Conservation (phyloP, 2,113 vertebrate genomes). For the Actenoides hombroni region DNA sequence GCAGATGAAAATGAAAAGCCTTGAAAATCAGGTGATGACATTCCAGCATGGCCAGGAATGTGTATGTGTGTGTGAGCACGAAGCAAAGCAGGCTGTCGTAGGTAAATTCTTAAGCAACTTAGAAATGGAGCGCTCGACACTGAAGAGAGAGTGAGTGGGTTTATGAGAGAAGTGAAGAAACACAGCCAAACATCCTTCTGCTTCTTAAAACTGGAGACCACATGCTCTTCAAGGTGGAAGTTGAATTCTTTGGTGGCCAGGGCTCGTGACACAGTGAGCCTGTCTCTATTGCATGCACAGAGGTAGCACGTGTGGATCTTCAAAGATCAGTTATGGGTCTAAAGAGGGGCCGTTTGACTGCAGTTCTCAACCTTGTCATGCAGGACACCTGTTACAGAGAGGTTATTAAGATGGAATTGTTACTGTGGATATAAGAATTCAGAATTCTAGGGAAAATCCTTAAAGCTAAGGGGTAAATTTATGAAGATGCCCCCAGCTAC, state of each 20-base stretch:
- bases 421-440: background rate
- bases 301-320: accelerated
- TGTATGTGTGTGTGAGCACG: background rate
- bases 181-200: background rate
- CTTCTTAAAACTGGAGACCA: background rate
- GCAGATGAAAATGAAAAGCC: conserved; percentile 12
- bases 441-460: background rate
- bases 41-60: background rate
- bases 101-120: background rate
- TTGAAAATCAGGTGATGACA: background rate
- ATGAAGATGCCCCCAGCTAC: background rate
- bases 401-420: background rate
- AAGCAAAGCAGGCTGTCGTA: background rate
- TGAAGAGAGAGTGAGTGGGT: background rate
- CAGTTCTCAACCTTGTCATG: background rate
- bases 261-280: background rate
- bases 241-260: background rate
- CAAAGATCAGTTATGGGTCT: background rate
- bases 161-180: background rate
- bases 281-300: background rate
- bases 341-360: background rate
- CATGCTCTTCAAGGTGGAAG: background rate
- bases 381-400: background rate
- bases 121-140: background rate
- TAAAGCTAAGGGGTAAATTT: background rate